phyloP scores from a whole-genome alignment of 2,888 invertebrate species.

The Drosophila conformis region DNA sequence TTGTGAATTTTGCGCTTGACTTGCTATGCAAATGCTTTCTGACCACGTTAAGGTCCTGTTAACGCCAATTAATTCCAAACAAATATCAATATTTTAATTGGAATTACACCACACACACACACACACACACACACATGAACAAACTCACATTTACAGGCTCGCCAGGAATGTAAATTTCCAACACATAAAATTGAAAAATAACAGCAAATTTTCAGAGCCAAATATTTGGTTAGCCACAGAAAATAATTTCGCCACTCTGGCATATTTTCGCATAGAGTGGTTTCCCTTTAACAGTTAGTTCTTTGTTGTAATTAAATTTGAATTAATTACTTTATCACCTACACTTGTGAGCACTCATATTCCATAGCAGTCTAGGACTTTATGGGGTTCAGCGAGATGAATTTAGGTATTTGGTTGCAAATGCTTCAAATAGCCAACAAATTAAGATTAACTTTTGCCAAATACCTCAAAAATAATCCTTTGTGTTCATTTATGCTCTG shows the following conservation, averaged over 20 bases:
- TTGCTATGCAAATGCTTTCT: constrained; percentile 36
- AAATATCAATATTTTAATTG: constrained; percentile 72
- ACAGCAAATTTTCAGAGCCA: constrained; percentile 63
- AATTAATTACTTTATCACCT: constrained; percentile 72
- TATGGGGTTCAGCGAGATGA: not conserved
- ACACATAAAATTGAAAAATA: constrained; percentile 56
- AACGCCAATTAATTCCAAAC: constrained; percentile 56
- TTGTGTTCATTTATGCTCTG: not conserved
- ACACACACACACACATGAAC: not conserved
- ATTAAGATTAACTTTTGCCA: not conserved
- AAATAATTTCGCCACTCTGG: constrained; percentile 29
- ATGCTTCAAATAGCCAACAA: not conserved
- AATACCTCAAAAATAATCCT: not conserved
- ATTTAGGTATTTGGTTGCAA: not conserved
- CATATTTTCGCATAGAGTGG: not conserved
- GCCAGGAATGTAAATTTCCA: constrained; percentile 40
- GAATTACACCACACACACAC: constrained; percentile 25
- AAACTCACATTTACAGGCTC: not conserved
- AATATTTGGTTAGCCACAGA: constrained; percentile 53
- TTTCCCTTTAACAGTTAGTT: constrained; percentile 30
- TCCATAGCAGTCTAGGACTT: not conserved
- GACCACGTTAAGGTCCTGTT: constrained; percentile 38
- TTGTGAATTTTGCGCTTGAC: constrained; percentile 57
- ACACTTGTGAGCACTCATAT: constrained; percentile 36
- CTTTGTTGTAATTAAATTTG: constrained; percentile 55